Conservation (phyloP, 2,797 vertebrate species). For the Sciurus vulgaris region DNA sequence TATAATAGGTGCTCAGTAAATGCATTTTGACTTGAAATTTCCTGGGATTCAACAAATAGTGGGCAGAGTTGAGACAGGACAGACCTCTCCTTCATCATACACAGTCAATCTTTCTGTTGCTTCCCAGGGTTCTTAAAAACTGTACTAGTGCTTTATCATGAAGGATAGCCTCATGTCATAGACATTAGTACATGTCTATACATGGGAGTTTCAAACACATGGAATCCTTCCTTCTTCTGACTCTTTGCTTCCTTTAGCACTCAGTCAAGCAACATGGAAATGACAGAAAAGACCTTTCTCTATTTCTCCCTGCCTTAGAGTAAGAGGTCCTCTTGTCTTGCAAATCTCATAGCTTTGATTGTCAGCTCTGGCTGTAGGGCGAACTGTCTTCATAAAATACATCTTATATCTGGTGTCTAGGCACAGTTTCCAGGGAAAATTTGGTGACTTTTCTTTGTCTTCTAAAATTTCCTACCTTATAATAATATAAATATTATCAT, state of each 20-base stretch:
- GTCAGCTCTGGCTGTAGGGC: too few species aligned
- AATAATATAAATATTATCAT: neutral
- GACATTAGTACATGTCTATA: too few species aligned
- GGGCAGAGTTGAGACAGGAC: neutral
- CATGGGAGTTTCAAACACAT: too few species aligned
- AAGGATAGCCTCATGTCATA: neutral
- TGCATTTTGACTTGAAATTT: neutral
- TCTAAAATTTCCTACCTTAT: neutral
- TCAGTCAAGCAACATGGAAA: neutral
- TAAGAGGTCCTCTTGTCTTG: neutral
- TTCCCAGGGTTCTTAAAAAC: neutral
- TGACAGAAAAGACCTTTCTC: neutral
- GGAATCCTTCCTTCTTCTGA: neutral
- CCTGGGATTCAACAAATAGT: neutral
- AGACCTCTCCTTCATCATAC: neutral
- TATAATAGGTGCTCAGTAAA: neutral
- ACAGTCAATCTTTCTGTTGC: neutral
- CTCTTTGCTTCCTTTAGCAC: neutral
- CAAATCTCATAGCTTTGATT: fast-evolving
- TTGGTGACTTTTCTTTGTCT: neutral
- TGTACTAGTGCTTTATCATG: too few species aligned
- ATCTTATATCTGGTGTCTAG: neutral
- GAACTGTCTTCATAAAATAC: neutral
- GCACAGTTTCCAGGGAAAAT: neutral
- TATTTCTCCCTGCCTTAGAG: neutral